These are phyloP conservation scores for Darevskia mixta DNA, from an alignment of 2,797 vertebrate genomes.

Conservation along the genomic window DNA sequence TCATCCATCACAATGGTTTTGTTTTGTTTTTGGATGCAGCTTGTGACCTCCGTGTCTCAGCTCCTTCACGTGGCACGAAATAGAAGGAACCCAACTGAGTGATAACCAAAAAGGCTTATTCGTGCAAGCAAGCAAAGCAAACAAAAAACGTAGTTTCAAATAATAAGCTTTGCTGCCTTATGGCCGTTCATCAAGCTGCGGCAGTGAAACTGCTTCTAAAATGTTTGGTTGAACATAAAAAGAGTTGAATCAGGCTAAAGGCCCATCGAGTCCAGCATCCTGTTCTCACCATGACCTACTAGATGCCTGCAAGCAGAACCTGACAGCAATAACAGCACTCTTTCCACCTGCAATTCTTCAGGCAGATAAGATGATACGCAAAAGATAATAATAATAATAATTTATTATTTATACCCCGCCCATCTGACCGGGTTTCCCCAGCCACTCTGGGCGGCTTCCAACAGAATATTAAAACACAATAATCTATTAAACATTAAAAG, in stretches of 20 bases:
- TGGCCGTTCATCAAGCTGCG: conserved; percentile 37
- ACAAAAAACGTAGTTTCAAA: conserved; percentile 59
- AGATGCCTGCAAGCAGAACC: no score
- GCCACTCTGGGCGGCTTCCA: no score
- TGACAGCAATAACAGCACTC: no score
- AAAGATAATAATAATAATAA: no score
- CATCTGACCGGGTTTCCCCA: no score
- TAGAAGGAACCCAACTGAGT: conserved; percentile 61
- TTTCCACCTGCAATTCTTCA: no score
- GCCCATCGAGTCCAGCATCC: no score
- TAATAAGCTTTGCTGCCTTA: conserved; percentile 67
- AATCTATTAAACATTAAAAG: no score
- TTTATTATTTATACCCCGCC: no score
- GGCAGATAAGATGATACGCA: no score
- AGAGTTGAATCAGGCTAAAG: not conserved
- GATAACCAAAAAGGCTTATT: conserved; percentile 57
- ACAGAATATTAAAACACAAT: no score
- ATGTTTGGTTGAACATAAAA: conserved; percentile 35
- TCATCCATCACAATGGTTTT: conserved; percentile 57
- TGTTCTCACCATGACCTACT: no score
- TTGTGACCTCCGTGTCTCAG: conserved; percentile 59
- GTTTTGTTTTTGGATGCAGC: conserved; percentile 67
- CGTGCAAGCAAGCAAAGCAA: conserved; percentile 55
- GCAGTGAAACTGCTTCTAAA: conserved; percentile 49
- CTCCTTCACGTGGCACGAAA: conserved; percentile 64